Conservation (phyloP, 2,797 vertebrate genomes). For the Galaxias olidus region DNA sequence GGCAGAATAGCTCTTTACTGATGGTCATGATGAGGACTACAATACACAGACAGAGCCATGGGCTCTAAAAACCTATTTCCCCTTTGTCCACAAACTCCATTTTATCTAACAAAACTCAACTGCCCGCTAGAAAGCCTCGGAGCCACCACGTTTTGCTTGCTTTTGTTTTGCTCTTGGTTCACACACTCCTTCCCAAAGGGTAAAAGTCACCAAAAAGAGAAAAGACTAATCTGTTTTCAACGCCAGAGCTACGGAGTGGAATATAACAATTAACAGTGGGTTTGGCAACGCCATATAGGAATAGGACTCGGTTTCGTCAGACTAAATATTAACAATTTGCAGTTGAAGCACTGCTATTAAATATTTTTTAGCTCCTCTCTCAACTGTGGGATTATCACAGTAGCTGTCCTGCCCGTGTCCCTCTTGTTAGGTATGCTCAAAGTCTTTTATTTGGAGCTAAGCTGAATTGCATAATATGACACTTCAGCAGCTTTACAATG, state of each 20-base stretch:
- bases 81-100: conserved; percentile 4
- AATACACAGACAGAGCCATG: conserved; percentile 32
- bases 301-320: conserved; percentile 55
- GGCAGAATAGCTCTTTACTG: conserved; percentile 56
- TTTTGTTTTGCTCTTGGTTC: conserved; percentile 38
- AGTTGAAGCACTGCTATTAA: conserved; percentile 17
- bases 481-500: conserved; percentile 58
- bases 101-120: conserved; percentile 38
- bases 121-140: conserved; percentile 32
- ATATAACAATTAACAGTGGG: conserved; percentile 21
- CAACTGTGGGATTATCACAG: conserved; percentile 61
- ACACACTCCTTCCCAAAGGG: conserved; percentile 45
- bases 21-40: conserved; percentile 41
- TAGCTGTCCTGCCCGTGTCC: conserved; percentile 51
- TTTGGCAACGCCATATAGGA: conserved; percentile 50
- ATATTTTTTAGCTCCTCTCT: conserved; percentile 37
- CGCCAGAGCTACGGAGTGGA: conserved; percentile 28
- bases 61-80: background rate
- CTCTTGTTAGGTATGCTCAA: conserved; percentile 28
- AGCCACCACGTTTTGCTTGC: conserved; percentile 39
- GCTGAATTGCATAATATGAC: conserved; percentile 22
- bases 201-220: conserved; percentile 32
- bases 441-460: conserved; percentile 45
- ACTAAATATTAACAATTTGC: conserved; percentile 39
- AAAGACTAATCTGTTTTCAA: conserved; percentile 1